phyloP scores from a whole-genome alignment of 2,888 invertebrate species.

The Diachrysia chrysitis region DNA sequence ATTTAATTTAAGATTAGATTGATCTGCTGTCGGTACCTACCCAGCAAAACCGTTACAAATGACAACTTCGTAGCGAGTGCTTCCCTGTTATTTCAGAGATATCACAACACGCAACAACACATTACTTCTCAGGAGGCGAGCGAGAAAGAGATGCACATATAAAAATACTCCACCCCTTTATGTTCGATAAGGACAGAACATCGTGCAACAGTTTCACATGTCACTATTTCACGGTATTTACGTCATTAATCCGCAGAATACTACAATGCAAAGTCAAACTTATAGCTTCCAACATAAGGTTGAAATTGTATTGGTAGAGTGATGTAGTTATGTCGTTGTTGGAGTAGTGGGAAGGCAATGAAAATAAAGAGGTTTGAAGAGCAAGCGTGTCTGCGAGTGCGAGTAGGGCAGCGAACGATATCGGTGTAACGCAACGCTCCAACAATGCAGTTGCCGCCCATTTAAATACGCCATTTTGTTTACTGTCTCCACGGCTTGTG shows the following conservation, averaged over 20 bases:
- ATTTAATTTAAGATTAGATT: constrained; percentile 22
- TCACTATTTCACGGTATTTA: constrained; percentile 65
- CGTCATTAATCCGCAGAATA: constrained; percentile 53
- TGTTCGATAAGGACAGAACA: constrained; percentile 75
- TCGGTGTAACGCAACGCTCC: constrained; percentile 73
- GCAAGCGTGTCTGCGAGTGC: constrained; percentile 66
- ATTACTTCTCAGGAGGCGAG: constrained; percentile 86
- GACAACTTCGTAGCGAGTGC: constrained; percentile 89
- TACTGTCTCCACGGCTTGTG: constrained; percentile 82
- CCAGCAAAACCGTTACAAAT: constrained; percentile 87
- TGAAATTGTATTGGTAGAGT: constrained; percentile 42
- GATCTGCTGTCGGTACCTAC: constrained; percentile 75
- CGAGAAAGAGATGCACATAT: constrained; percentile 77
- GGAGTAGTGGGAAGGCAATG: constrained; percentile 67
- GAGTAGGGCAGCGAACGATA: constrained; percentile 73
- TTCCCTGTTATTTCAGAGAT: constrained; percentile 90
- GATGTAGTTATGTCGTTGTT: constrained; percentile 66
- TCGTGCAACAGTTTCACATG: constrained; percentile 84
- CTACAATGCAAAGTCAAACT: constrained; percentile 52
- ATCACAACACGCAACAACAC: constrained; percentile 90
- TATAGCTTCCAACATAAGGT: constrained; percentile 48
- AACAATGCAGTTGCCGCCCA: constrained; percentile 88
- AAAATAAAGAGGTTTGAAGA: constrained; percentile 78
- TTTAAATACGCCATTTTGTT: constrained; percentile 90
- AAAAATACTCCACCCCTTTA: constrained; percentile 76